A percentile compares a stretch with the other conserved stretches of the same genome.
Conservation (phyloP, 1,140 invertebrate species). For the Sycobia sp. region DNA sequence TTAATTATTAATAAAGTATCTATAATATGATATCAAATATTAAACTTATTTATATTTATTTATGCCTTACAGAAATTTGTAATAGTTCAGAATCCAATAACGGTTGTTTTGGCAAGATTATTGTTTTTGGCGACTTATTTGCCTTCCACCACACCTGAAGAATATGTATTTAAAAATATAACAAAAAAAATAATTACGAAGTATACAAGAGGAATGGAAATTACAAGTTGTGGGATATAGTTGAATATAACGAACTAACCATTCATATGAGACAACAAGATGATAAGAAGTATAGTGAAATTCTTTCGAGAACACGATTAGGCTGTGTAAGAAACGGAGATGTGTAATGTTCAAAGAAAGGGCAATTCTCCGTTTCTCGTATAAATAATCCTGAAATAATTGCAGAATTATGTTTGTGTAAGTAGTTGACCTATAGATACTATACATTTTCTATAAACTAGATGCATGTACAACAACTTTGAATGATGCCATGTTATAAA, state of each 20-base stretch:
- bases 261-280: slow-evolving; percentile 42
- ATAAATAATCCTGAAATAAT: slow-evolving; percentile 22
- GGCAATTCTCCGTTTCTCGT: slow-evolving; percentile 32
- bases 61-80: no score
- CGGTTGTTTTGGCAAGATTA: no score
- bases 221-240: slow-evolving; percentile 42
- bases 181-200: no score
- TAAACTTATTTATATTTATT: no score
- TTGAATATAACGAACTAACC: slow-evolving; percentile 41
- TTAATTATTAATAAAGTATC: no score
- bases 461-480: slow-evolving; percentile 36
- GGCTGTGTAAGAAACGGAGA: slow-evolving; percentile 40
- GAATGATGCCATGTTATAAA: slow-evolving; percentile 38
- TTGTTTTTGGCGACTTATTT: no score
- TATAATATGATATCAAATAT: no score
- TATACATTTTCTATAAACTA: slow-evolving; percentile 38
- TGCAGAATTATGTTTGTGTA: slow-evolving; percentile 36
- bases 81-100: no score
- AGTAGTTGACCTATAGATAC: slow-evolving; percentile 25
- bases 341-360: slow-evolving; percentile 22
- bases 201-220: no score
- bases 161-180: no score
- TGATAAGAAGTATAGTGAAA: slow-evolving; percentile 23
- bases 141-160: no score
- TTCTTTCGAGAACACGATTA: slow-evolving; percentile 32